Evolutionary conservation across 2,888 invertebrate genomes (phyloP).

Genomic region (Athrips mouffetella): DNA sequence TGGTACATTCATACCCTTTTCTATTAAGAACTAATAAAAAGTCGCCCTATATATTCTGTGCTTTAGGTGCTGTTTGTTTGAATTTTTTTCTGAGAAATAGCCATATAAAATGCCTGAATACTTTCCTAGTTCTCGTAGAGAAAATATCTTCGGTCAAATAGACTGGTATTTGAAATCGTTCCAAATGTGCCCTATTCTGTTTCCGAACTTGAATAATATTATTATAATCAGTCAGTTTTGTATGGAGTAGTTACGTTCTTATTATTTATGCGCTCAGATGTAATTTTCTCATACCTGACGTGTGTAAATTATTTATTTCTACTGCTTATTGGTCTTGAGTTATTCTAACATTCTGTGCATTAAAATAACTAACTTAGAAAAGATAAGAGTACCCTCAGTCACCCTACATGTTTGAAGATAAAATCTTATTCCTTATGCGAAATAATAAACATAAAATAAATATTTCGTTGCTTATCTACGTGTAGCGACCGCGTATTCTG

Average conservation of each 20-base stretch:
- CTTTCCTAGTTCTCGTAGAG: slow-evolving; percentile 23
- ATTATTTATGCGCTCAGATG: too few relatives aligned
- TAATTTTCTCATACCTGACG: too few relatives aligned
- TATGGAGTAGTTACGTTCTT: too few relatives aligned
- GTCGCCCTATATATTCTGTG: too few relatives aligned
- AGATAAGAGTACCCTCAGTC: background rate
- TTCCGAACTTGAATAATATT: slow-evolving; percentile 29
- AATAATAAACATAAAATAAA: slow-evolving; percentile 32
- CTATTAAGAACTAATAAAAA: too few relatives aligned
- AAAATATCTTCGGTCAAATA: slow-evolving; percentile 44
- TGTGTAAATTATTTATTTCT: slow-evolving; percentile 12
- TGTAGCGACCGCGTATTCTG: slow-evolving; percentile 34
- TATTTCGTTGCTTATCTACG: slow-evolving; percentile 37
- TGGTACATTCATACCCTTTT: too few relatives aligned
- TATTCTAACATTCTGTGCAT: background rate
- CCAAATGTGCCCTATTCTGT: slow-evolving; percentile 46
- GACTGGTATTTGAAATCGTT: slow-evolving; percentile 48
- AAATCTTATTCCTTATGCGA: slow-evolving; percentile 13
- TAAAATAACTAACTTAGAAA: background rate
- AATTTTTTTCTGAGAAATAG: too few relatives aligned
- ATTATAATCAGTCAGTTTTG: too few relatives aligned
- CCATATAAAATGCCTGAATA: background rate
- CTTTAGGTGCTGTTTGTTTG: background rate
- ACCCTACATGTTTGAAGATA: background rate
- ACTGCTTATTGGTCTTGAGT: background rate